Base-by-base conservation (phyloP, 23 tunicate species). In the Styela plicata region DNA sequence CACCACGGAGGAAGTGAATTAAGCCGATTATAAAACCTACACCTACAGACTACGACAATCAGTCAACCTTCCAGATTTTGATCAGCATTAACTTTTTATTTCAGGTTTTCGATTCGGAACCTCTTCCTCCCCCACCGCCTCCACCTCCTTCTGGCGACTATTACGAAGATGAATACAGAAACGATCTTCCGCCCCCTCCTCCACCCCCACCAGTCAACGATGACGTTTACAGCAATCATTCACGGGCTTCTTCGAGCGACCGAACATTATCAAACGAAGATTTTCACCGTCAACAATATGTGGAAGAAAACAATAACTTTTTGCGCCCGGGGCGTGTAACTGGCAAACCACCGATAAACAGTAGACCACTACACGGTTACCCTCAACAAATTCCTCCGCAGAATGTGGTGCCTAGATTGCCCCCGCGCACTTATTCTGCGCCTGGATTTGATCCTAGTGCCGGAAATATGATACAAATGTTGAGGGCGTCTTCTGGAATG, bases 121-220 rank as follows among this genome's bases (percentile, higher is more conserved):
- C 90, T 1, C 84, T 83, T 0, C 90, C 85, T 53, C 85, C 90
- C 5, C 85, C 90, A 0, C 85, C 90, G 33, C 84, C 84, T 18
- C 85, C 90, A 0, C 80, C 74, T 2, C 81, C 76, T 10, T 57
- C 74, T 23, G 64, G 66, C 2, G 83, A 34, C 1, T 57, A 86
- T 24, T 62, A 52, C 80, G 68, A 68, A 27, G 74, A 36, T 31
- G 13, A 30, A 10, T 52, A 25, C 19, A 23, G 35, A 66, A 73
- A 74, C 44, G 85, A 78, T 29, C 78, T 86, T 0, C 83, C 97
- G 22, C 97, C 97, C 1, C 97, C 97, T 2, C 81, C 81, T 0
- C 81, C 81, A 10, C 81, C 81, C 36, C 81, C 81, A 20, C 81
- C 81, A 16, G 0, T 52, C 24, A 28, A 76, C 16, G 81, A 76